Base-by-base conservation (phyloP, 2,888 invertebrate species). In the Sarcophaga rosellei region DNA sequence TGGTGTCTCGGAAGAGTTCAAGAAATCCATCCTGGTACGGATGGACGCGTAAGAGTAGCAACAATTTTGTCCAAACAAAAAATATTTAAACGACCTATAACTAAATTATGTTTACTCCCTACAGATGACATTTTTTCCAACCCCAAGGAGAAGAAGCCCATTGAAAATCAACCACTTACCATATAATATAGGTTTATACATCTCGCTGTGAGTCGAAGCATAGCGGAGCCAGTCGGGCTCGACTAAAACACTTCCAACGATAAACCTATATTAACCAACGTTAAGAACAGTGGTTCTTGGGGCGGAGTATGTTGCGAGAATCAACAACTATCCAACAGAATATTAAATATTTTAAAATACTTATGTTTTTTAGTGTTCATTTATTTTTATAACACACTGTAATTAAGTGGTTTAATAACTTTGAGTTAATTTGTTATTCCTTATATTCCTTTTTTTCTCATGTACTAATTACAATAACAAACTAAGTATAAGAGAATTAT, bases 181-280 rank as follows among this genome's bases (percentile, higher is more conserved):
- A 15, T 44, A 66, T 47, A 72, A 76, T 35, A 44, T 69, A 65
- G 23, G 76, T n/a, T 35, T 53, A 17, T 10, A 53, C 20, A 21
- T 57, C 47, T 21, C 61, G 80, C 76, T 82, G 79, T 68, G 72
- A 82, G 80, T 63, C 25, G 73, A 65, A 72, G 83, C 80, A 83
- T 76, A 83, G 80, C 83, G 81, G 76, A 72, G 21, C 23, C 44
- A n/a, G 25, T n/a, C 12, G 20, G 20, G 68, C 72, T 75, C 75
- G 70, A 82, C 72, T 77, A 86, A 81, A 83, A 69, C 57, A 76
- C 82, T 79, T 72, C 86, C 73, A 81, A 62, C 66, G 66, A 74
- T 86, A 72, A 53, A 44, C 74, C 35, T 4, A 23, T 57, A 57
- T 57, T 72, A 23, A 3, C 11, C 23, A 35, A 17, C 57, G 44